A percentile compares a stretch with the other conserved stretches of the same genome.
Evolutionary conservation across 30 jellyfish, hydroid and myxozoan species (phyloP).

Genomic region (Cassiopea xamachana): DNA sequence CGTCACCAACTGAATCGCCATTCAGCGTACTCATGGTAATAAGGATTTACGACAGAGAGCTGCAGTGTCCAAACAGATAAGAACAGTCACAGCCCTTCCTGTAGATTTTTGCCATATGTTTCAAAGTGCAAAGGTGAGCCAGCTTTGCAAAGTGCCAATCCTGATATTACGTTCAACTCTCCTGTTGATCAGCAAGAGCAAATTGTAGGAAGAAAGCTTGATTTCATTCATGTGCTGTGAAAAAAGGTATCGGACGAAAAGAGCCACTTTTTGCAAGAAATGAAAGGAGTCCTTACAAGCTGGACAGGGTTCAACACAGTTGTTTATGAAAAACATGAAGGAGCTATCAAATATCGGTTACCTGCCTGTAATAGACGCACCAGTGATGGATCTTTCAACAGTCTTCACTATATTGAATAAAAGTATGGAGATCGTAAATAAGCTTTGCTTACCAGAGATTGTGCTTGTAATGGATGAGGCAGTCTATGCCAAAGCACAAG

Average conservation of each 20-base stretch:
- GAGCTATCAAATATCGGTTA: conserved; percentile 53
- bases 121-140: too few species aligned
- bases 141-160: too few species aligned
- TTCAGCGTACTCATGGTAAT: conserved; percentile 16
- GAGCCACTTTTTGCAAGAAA: not conserved
- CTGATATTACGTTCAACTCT: too few species aligned
- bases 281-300: conserved; percentile 18
- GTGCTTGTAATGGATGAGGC: conserved; percentile 72
- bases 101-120: conserved; percentile 20
- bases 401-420: conserved; percentile 37
- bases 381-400: conserved; percentile 51
- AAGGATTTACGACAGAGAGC: not conserved
- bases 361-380: conserved; percentile 74
- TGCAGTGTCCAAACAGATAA: conserved; percentile 12
- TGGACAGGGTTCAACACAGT: conserved; percentile 84
- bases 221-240: not conserved
- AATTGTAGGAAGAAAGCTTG: not conserved
- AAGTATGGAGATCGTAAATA: conserved; percentile 44
- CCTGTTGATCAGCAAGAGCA: too few species aligned
- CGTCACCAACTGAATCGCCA: conserved; percentile 57
- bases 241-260: too few species aligned
- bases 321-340: not conserved
- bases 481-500: conserved; percentile 78
- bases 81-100: conserved; percentile 19
- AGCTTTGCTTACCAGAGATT: conserved; percentile 44